phyloP scores from a whole-genome alignment of 2,113 vertebrate species.

The Actenoides lindsayi region DNA sequence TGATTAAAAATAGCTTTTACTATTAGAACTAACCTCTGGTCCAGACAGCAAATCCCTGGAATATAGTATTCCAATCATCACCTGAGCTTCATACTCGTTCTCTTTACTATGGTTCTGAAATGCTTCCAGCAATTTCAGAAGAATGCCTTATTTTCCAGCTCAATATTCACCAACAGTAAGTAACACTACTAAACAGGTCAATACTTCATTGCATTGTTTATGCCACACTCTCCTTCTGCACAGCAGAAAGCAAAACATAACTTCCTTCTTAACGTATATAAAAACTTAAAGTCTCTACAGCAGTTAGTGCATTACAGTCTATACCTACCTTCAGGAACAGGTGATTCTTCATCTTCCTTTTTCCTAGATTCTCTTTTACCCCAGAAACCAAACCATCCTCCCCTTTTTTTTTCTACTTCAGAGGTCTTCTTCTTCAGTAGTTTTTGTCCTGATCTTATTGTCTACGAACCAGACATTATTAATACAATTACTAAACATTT shows the following conservation, averaged over 20 bases:
- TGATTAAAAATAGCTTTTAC: not conserved
- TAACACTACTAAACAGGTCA: not conserved
- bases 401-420: slow-evolving; percentile 81
- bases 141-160: not conserved
- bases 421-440: slow-evolving; percentile 81
- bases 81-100: not conserved
- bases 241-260: not conserved
- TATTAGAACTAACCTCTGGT: not conserved
- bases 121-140: not conserved
- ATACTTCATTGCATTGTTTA: not conserved
- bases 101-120: not conserved
- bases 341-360: slow-evolving; percentile 83
- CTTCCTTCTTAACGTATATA: not conserved
- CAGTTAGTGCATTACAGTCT: not conserved
- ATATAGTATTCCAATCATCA: accelerated
- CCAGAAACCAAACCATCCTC: slow-evolving; percentile 92
- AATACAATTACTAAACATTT: not conserved
- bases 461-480: slow-evolving; percentile 70
- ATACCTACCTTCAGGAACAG: slow-evolving; percentile 82
- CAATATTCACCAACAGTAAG: not conserved
- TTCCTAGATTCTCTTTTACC: slow-evolving; percentile 85
- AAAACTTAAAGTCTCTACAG: not conserved
- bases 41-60: not conserved
- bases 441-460: slow-evolving; percentile 91
- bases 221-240: not conserved